A percentile compares a stretch with the other conserved stretches of the same genome.
phyloP scores from a whole-genome alignment of 2,113 vertebrate genomes.

The Raja brachyura region DNA sequence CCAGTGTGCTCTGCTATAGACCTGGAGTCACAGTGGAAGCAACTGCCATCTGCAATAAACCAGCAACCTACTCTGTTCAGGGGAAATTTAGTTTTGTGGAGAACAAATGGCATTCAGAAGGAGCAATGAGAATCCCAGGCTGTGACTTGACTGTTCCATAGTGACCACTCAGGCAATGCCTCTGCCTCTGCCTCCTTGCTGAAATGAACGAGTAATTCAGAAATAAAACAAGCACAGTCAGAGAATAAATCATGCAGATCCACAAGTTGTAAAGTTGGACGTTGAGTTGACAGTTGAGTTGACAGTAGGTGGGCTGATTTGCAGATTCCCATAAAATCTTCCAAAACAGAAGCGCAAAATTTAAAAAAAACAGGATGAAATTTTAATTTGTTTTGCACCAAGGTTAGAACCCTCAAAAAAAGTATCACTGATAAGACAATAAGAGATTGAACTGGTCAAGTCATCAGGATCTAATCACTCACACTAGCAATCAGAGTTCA shows the following conservation, averaged over 20 bases:
- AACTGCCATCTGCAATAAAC: no score
- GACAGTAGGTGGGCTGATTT: background rate
- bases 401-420: background rate
- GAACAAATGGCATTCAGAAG: no score
- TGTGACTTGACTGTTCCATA: background rate
- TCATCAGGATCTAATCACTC: background rate
- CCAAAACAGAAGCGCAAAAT: background rate
- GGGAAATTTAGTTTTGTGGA: no score
- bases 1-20: no score
- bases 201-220: background rate
- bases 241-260: background rate
- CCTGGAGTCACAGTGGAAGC: no score
- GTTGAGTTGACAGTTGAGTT: background rate
- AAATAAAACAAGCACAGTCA: background rate
- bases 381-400: background rate
- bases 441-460: background rate
- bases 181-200: background rate
- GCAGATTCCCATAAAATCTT: background rate
- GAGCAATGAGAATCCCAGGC: no score
- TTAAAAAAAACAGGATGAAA: background rate
- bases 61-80: no score
- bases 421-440: background rate
- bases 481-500: no score
- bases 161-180: background rate
- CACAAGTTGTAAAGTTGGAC: background rate